Base-by-base conservation (phyloP, 2,888 invertebrate species). In the Himalopsyche japonica region DNA sequence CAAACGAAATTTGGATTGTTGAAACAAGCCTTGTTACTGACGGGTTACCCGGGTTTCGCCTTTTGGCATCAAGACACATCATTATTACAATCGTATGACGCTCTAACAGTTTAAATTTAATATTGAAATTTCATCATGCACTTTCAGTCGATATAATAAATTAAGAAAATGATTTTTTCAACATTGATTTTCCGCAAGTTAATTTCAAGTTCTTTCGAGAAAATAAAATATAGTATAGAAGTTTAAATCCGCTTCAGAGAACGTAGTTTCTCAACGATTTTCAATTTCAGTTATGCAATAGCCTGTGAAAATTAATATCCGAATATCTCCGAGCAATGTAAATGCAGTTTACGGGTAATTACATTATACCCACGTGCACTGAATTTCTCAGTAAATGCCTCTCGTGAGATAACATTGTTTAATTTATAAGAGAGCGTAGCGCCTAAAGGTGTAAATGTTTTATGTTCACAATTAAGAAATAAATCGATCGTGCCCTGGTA, bases 391-490 rank as follows among this genome's bases (percentile, higher is more conserved):
- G 83, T 80, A 79, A 64, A 79, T 43, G 70, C 47, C 43, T 57
- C 49, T 49, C 43, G 43, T 84, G 82, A 77, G 76, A 77, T 76
- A 82, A 77, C 81, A 49, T 82, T 82, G 81, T 77, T 82, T 82
- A 79, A 84, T 85, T 85, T 85, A 85, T 76, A 82, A 64, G 76
- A 79, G 27, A 76, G n/a, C 57, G 85, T 80, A 76, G 27, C 57
- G 85, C 85, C 85, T 57, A 20, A 80, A 80, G 85, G 80, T 24
- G 48, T 24, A 76, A 76, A 76, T 85, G 85, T 18, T 85, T 85
- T 85, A 85, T 85, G 85, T 49, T 47, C 30, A 80, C 85, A 85
- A 85, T 85, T 85, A 85, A 85, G 85, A 85, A 85, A 80, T 85
- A 85, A 85, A 85, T 85, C 82, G 85, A 64, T 43, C 57, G 64